Percentiles rank a stretch among this genome's conserved stretches.
Conservation (phyloP, 2,113 vertebrate species). For the Platycercus adscitus region DNA sequence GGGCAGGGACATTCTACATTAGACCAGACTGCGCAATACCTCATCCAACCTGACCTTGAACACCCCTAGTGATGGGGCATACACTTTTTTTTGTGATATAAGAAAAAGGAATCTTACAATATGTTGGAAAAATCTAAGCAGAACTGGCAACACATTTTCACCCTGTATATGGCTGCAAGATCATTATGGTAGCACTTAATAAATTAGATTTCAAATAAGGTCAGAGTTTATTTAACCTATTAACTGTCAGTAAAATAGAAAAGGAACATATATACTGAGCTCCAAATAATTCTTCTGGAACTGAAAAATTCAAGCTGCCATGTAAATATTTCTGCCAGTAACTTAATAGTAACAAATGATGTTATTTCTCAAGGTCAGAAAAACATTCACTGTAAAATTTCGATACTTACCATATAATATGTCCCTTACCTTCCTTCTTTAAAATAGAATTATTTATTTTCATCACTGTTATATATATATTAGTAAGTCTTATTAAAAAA, state of each 20-base stretch:
- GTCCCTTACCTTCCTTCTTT: neutral
- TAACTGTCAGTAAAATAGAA: conserved; percentile 26
- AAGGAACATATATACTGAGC: neutral
- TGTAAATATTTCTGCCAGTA: conserved; percentile 28
- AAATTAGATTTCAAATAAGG: conserved; percentile 21
- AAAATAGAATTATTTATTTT: neutral
- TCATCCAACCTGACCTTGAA: neutral
- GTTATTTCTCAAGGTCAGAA: neutral
- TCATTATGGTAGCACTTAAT: neutral
- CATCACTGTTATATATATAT: neutral
- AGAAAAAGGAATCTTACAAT: neutral
- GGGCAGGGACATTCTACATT: neutral
- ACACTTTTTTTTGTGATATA: neutral
- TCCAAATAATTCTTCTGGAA: conserved; percentile 29
- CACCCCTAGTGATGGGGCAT: neutral
- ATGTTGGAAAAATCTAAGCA: neutral
- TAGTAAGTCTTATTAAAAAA: neutral
- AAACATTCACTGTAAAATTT: neutral
- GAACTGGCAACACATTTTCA: neutral
- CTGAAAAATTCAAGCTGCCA: conserved; percentile 5
- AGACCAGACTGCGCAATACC: neutral
- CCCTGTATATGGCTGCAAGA: neutral
- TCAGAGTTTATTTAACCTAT: conserved; percentile 10
- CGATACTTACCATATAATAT: neutral
- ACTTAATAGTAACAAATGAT: conserved; percentile 25